phyloP scores from a whole-genome alignment of 53 echinoderm and acorn worm species.

The Hippasteria phrygiana region DNA sequence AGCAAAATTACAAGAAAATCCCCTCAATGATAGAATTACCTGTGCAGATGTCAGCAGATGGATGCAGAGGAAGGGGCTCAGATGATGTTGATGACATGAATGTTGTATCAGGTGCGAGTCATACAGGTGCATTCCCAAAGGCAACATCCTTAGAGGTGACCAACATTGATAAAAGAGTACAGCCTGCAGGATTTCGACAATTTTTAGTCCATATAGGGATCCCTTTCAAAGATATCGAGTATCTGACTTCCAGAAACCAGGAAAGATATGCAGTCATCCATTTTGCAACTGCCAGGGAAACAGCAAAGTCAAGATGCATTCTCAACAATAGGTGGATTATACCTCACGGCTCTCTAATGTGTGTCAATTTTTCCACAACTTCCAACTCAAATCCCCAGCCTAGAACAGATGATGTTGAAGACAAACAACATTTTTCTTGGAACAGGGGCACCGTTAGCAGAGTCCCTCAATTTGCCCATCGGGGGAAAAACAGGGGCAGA shows the following conservation, averaged over 20 bases:
- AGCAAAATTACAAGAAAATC: background rate
- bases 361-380: background rate
- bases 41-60: background rate
- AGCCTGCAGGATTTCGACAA: too few relatives aligned
- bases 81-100: too few relatives aligned
- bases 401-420: background rate
- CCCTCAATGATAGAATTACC: background rate
- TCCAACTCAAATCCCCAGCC: background rate
- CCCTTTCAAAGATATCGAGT: background rate
- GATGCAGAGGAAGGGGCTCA: background rate
- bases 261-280: constrained; percentile 14
- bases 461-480: background rate
- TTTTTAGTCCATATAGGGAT: too few relatives aligned
- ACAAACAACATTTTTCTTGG: background rate
- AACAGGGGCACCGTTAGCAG: background rate
- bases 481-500: too few relatives aligned
- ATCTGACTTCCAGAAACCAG: background rate
- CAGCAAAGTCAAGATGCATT: background rate
- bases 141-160: too few relatives aligned
- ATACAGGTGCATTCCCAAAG: too few relatives aligned
- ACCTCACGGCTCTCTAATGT: background rate
- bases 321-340: background rate
- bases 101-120: too few relatives aligned
- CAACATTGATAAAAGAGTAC: too few relatives aligned
- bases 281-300: constrained; percentile 3